Evolutionary conservation across 2,888 invertebrate genomes (phyloP).

Genomic region (Stenchaetothrips biformis): DNA sequence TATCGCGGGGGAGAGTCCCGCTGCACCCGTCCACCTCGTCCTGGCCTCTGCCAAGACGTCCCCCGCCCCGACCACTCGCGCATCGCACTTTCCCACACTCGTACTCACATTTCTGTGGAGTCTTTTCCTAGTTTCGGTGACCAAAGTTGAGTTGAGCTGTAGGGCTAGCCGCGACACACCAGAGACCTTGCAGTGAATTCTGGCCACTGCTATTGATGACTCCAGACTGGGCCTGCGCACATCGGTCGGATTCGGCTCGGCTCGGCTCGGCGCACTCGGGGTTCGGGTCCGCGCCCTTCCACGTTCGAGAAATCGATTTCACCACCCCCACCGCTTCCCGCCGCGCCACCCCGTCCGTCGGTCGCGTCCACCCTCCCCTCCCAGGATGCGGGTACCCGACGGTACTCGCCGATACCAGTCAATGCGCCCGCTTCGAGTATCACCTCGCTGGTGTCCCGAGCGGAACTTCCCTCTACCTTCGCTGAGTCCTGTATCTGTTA

Average conservation of each 20-base stretch:
- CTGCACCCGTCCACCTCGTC: too few relatives aligned
- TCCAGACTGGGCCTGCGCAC: slow-evolving; percentile 14
- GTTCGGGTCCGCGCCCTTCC: not conserved
- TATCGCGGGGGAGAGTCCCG: not conserved
- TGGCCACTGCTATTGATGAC: slow-evolving; percentile 24
- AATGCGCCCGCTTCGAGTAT: too few relatives aligned
- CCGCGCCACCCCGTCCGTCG: not conserved
- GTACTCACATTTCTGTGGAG: slow-evolving; percentile 10
- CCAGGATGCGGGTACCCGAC: not conserved
- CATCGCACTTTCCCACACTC: not conserved
- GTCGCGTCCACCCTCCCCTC: not conserved
- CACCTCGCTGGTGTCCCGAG: too few relatives aligned
- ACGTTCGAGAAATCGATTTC: slow-evolving; percentile 14
- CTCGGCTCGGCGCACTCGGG: not conserved
- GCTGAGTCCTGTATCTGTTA: too few relatives aligned
- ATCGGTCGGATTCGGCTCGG: not conserved
- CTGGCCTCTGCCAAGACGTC: too few relatives aligned
- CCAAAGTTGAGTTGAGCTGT: not conserved
- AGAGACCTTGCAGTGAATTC: slow-evolving; percentile 12
- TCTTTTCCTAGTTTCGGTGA: not conserved
- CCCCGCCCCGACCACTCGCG: too few relatives aligned
- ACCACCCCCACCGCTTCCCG: not conserved
- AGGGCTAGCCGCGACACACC: not conserved
- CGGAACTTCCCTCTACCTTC: too few relatives aligned
- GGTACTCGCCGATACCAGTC: too few relatives aligned